Evolutionary conservation across 2,888 invertebrate species (phyloP).

Genomic region (Pardosa pseudoannulata): DNA sequence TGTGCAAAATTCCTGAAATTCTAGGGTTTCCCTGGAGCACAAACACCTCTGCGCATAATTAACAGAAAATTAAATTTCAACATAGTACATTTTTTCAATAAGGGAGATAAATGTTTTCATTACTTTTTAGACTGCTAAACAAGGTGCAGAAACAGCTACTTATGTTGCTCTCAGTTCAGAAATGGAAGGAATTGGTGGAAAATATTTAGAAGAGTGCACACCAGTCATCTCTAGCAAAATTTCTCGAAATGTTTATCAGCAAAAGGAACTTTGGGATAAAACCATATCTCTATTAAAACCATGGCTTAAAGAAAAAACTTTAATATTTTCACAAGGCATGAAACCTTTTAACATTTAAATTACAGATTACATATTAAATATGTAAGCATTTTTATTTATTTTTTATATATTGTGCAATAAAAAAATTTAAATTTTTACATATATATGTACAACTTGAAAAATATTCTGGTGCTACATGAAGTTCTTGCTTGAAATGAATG

Average conservation of each 20-base stretch:
- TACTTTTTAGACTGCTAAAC: constrained; percentile 86
- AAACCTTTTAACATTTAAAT: neutral
- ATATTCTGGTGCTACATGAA: neutral
- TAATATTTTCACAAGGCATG: neutral
- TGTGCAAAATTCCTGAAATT: too few species aligned
- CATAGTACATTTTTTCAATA: too few species aligned
- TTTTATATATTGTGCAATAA: neutral
- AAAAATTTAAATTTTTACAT: neutral
- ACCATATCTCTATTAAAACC: constrained; percentile 77
- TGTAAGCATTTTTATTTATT: neutral
- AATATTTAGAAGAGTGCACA: constrained; percentile 87
- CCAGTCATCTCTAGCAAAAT: constrained; percentile 75
- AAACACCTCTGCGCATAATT: too few species aligned
- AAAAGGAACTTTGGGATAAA: constrained; percentile 84
- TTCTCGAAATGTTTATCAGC: constrained; percentile 81
- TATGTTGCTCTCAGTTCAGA: constrained; percentile 86
- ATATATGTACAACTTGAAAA: neutral
- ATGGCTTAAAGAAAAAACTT: constrained; percentile 17
- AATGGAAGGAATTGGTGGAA: constrained; percentile 86
- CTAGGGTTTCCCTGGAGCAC: too few species aligned
- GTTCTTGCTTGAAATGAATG: neutral
- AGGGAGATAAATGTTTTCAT: too few species aligned
- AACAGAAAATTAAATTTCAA: too few species aligned
- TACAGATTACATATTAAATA: neutral
- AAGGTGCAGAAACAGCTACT: constrained; percentile 88